Evolutionary conservation across 1,140 invertebrate species (phyloP).

Genomic region (Drosophila leontia): DNA sequence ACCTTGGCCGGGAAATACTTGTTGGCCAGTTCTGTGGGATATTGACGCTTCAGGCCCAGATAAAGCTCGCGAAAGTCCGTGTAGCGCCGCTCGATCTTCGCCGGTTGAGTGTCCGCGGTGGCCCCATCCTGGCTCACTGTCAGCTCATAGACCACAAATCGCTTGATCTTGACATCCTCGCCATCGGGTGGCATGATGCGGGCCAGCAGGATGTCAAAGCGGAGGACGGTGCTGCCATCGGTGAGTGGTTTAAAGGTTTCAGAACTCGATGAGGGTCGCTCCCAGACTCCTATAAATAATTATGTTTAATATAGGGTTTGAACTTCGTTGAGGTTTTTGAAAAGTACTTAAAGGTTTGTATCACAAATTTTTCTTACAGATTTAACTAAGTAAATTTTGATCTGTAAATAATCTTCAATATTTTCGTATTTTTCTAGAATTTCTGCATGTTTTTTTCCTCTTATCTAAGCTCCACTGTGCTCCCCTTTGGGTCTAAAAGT

Average conservation of each 20-base stretch:
- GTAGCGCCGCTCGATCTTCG: conserved; percentile 90
- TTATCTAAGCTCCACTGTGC: background rate
- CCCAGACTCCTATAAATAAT: conserved; percentile 70
- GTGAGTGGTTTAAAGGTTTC: conserved; percentile 38
- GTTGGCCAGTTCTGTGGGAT: conserved; percentile 86
- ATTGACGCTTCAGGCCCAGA: conserved; percentile 87
- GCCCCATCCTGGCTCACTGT: conserved; percentile 86
- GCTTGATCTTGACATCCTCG: conserved; percentile 86
- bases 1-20: conserved; percentile 91
- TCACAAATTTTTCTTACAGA: background rate
- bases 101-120: conserved; percentile 87
- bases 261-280: conserved; percentile 38
- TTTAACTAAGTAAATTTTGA: background rate
- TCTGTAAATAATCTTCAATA: background rate
- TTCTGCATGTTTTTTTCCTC: background rate
- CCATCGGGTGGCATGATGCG: conserved; percentile 84
- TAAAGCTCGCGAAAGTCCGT: conserved; percentile 91
- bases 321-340: too few species aligned
- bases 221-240: conserved; percentile 66
- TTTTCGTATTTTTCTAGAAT: background rate
- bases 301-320: too few species aligned
- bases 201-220: conserved; percentile 86
- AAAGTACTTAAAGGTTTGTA: too few species aligned
- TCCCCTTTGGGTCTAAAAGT: background rate
- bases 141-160: conserved; percentile 88